Evolutionary conservation across 2,797 vertebrate genomes (phyloP), one percentile per base, ranked within the genome.

Genomic region (Holocentrus rufus): DNA sequence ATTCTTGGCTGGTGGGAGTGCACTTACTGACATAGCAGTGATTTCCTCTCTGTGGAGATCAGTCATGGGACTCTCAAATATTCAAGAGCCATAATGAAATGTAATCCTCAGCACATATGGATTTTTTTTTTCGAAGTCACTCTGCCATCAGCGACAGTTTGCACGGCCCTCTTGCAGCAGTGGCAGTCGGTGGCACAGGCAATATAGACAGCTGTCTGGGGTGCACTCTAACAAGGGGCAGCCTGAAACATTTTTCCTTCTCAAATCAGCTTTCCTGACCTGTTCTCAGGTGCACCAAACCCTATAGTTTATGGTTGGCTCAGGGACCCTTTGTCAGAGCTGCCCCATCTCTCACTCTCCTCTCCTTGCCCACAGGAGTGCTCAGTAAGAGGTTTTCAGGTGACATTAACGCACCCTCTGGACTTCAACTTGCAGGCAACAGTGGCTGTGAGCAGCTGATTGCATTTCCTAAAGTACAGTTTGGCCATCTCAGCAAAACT

Each of bases 21-120:
- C 73, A 64, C 69, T 53, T 80, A 61, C 85, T 87, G 85, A 89
- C 78, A 82, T 22, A 73, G 73, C 77, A 65, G 30, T 85, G 74
- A 85, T 85, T 85, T 71, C 80, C 69, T 72, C 72, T 69, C 81
- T 13, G 22, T 55, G 50, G 81, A 75, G 53, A 73, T 75, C 77
- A 65, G 50, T 59, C 70, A 47, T 56, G 77, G 56, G 66, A 52
- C 57, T 80, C 57, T 80, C 72, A 85, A 88, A 85, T 89, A 89
- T 85, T 83, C 72, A 76, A 76, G 47, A 65, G 18, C 46, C 70
- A 61, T 73, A 75, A 84, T 81, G 76, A 77, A 78, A 58, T 34
- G 20, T 59, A 65, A 83, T 81, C 65, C 39, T 80, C 61, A 17
- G 20, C 69, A 50, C 49, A 77, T 69, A 67, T 56, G 73, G 69